phyloP scores from a whole-genome alignment of 2,888 invertebrate genomes.

The Nemotelus nigrinus region DNA sequence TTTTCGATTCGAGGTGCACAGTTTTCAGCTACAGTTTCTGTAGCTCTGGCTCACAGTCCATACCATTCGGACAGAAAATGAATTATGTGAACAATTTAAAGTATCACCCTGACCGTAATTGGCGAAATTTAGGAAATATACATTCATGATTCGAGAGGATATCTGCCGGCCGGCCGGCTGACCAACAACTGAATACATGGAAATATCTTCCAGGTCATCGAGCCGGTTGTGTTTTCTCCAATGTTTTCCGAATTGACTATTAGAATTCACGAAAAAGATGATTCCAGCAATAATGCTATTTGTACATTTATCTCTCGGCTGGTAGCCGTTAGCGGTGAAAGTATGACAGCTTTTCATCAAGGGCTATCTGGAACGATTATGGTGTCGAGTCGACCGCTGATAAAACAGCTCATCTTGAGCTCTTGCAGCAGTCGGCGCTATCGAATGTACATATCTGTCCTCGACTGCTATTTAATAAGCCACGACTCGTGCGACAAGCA shows the following conservation, averaged over 20 bases:
- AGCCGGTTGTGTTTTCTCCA: too few species aligned
- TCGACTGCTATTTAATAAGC: not conserved
- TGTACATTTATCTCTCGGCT: slow-evolving; percentile 20
- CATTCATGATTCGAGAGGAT: not conserved
- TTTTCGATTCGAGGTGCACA: not conserved
- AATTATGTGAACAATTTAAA: slow-evolving; percentile 12
- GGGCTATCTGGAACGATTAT: not conserved
- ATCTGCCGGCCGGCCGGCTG: too few species aligned
- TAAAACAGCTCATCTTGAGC: slow-evolving; percentile 17
- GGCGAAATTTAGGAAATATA: slow-evolving; percentile 18
- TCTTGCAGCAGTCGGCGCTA: not conserved
- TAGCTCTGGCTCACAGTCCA: not conserved
- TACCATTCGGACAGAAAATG: not conserved
- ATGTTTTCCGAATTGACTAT: not conserved
- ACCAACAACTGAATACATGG: too few species aligned
- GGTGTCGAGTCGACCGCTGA: not conserved
- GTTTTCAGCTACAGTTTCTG: not conserved
- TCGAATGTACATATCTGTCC: not conserved
- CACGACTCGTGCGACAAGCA: slow-evolving; percentile 7
- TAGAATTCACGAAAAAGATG: slow-evolving; percentile 11
- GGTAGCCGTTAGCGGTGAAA: slow-evolving; percentile 28
- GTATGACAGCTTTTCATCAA: slow-evolving; percentile 27
- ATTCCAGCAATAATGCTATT: slow-evolving; percentile 17
- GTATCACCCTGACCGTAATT: slow-evolving; percentile 22
- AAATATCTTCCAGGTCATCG: too few species aligned